Conservation (phyloP, 2,797 vertebrate genomes). For the Anguilla anguilla region DNA sequence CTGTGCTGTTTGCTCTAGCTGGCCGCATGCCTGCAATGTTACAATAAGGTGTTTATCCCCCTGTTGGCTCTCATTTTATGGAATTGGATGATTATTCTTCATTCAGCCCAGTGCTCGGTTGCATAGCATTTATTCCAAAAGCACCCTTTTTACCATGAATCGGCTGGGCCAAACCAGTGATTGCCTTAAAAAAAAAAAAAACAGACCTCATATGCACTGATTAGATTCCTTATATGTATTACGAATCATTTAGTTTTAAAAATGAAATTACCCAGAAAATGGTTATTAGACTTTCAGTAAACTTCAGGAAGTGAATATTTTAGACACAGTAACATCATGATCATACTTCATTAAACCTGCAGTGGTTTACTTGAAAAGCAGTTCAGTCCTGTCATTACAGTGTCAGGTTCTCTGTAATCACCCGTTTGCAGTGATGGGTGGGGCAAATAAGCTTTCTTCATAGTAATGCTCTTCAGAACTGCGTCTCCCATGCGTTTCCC, state of each 20-base stretch:
- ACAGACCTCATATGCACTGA: too few species aligned
- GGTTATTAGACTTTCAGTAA: neutral
- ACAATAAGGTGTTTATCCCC: conserved; percentile 52
- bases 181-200: too few species aligned
- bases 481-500: neutral
- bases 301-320: too few species aligned
- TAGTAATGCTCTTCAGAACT: neutral
- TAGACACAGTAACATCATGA: too few species aligned
- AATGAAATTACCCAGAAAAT: neutral
- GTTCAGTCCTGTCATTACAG: too few species aligned
- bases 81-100: neutral
- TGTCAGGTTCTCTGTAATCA: too few species aligned
- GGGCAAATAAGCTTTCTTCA: too few species aligned
- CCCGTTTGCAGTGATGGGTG: too few species aligned
- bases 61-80: neutral
- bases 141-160: conserved; percentile 4
- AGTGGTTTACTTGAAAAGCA: too few species aligned
- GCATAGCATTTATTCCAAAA: neutral
- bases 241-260: neutral
- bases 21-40: conserved; percentile 58
- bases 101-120: neutral
- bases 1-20: conserved; percentile 51
- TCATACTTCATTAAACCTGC: too few species aligned
- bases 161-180: neutral
- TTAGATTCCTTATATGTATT: neutral